phyloP scores from a whole-genome alignment of 2,888 invertebrate genomes.

The Amorpha juglandis region DNA sequence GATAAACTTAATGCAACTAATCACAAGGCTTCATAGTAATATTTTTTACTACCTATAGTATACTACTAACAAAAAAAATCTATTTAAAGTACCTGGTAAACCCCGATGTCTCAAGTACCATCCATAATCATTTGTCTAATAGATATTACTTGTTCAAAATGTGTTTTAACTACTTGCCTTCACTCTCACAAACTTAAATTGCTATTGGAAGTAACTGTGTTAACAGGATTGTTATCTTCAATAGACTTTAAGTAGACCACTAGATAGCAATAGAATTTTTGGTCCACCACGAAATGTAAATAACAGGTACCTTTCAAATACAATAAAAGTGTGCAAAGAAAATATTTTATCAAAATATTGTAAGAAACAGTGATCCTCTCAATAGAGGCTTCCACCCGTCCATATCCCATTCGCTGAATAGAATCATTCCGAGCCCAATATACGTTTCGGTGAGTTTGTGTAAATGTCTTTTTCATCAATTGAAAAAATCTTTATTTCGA shows the following conservation, averaged over 20 bases:
- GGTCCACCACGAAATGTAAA: constrained; percentile 13
- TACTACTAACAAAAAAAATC: too few relatives aligned
- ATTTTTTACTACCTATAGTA: too few relatives aligned
- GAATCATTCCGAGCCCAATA: constrained; percentile 26
- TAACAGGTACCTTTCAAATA: constrained; percentile 7
- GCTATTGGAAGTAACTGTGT: neutral
- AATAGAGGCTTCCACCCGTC: constrained; percentile 23
- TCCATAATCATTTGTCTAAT: neutral
- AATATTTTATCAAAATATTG: constrained; percentile 21
- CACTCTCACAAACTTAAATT: neutral
- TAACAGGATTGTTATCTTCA: neutral
- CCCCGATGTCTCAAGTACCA: neutral
- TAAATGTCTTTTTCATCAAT: constrained; percentile 26
- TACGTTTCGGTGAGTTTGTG: constrained; percentile 25
- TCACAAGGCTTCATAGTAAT: too few relatives aligned
- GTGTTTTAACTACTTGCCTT: neutral
- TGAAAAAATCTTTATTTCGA: constrained; percentile 24
- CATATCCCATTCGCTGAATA: constrained; percentile 26
- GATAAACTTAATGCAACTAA: too few relatives aligned
- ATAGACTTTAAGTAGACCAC: too few relatives aligned
- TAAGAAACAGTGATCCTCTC: constrained; percentile 25
- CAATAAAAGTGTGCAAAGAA: constrained; percentile 1
- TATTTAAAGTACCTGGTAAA: too few relatives aligned
- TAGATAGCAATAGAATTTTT: constrained; percentile 5
- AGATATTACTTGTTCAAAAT: neutral